Base-by-base conservation (phyloP, 2,113 vertebrate species). In the Daboia siamensis region DNA sequence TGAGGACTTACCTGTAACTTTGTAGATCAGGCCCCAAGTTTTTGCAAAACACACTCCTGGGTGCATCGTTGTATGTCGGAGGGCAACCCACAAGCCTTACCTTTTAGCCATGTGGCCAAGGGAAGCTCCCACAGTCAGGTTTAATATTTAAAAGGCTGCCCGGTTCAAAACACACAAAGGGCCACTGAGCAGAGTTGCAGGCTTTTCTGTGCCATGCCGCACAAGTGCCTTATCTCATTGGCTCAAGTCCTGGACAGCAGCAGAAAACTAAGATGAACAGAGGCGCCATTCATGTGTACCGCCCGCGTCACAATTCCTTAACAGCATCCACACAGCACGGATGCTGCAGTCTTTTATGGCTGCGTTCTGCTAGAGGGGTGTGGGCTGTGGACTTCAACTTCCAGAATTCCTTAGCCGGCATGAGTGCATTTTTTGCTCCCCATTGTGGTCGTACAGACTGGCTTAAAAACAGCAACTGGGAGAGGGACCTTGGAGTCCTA, bases 121-220 rank as follows among this genome's bases (percentile, higher is more conserved):
- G 29, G 29, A 69, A 69, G 26, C 26, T 29, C 12, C 0, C 26
- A 0, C 61, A 4, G 11, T 33, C 48, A 54, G 51, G 29, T 20
- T 54, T 52, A 17, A 87, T 86, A 54, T 88, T 33, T 88, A 88
- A 56, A 54, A 33, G 51, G 51, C 12, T 55, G 29, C 52, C n/a
- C n/a, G 20, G 52, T 21, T 17, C 86, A 52, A 20, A 20, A 55
- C 15, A 17, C 15, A 56, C 52, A 57, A 33, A 33, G n/a, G 21
- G 8, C 1, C 29, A 21, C n/a, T n/a, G 87, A 2, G 90, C 33
- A 1, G 6, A 44, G 5, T 26, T 29, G 57, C 26, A 44, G 39
- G 1, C 33, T 29, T 0, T 0, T 26, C 88, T 54, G 59, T 90
- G 13, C 64, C 0, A 0, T 21, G n/a, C 8, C 9, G 3, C 6